Percentiles rank a stretch among this genome's conserved stretches.
phyloP scores from a whole-genome alignment of 2,888 invertebrate genomes.

The Diploptera punctata region DNA sequence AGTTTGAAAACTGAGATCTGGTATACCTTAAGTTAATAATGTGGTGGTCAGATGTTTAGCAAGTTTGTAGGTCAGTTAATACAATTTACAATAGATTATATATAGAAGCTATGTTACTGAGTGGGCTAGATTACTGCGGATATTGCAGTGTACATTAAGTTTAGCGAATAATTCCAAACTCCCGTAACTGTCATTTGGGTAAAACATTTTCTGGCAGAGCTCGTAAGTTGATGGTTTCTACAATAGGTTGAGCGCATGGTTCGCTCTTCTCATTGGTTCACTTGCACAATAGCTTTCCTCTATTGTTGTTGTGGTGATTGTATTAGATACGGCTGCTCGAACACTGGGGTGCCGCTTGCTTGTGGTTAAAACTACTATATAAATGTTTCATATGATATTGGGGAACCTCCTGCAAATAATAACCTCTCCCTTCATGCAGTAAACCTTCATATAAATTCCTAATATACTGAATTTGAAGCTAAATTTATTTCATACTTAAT shows the following conservation, averaged over 20 bases:
- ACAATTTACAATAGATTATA: too few relatives aligned
- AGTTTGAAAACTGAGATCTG: too few relatives aligned
- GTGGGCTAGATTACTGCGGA: background rate
- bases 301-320: slow-evolving; percentile 8
- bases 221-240: slow-evolving; percentile 1
- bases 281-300: background rate
- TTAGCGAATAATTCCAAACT: background rate
- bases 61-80: too few relatives aligned
- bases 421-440: too few relatives aligned
- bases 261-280: background rate
- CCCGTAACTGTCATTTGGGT: slow-evolving; percentile 1
- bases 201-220: background rate
- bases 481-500: too few relatives aligned
- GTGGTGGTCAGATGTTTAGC: too few relatives aligned
- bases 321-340: background rate
- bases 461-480: too few relatives aligned
- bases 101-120: too few relatives aligned
- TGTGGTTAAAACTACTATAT: background rate
- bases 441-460: too few relatives aligned
- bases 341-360: background rate
- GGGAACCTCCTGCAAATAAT: background rate
- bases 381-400: slow-evolving; percentile 8
- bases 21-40: too few relatives aligned
- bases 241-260: background rate
- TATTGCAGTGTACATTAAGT: slow-evolving; percentile 1